These are phyloP conservation scores for Heterodera filipjevi DNA, from an alignment of 2,888 invertebrate genomes.

Conservation along the genomic window DNA sequence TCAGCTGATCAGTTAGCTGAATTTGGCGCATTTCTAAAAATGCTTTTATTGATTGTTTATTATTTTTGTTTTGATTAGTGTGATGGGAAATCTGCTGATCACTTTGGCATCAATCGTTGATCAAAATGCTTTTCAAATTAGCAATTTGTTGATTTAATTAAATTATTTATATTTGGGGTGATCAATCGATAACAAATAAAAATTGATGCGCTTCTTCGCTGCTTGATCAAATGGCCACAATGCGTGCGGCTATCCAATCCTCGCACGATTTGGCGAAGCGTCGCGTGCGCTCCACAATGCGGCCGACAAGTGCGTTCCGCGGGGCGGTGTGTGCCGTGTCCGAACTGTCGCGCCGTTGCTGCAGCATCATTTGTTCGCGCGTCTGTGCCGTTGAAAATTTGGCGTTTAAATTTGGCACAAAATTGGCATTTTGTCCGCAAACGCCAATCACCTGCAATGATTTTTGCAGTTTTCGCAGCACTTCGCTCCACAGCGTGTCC, in stretches of 20 bases:
- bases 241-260: conserved; percentile 51
- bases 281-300: conserved; percentile 51
- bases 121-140: too few species aligned
- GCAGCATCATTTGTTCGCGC: conserved; percentile 27
- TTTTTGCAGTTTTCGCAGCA: conserved; percentile 51
- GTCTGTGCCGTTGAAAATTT: conserved; percentile 1
- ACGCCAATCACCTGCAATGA: background rate
- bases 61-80: too few species aligned
- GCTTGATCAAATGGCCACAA: conserved; percentile 37
- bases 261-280: conserved; percentile 59
- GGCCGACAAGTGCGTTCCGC: conserved; percentile 35
- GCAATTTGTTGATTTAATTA: too few species aligned
- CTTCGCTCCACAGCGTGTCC: conserved; percentile 53
- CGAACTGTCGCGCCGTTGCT: conserved; percentile 20
- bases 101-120: too few species aligned
- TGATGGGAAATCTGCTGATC: too few species aligned
- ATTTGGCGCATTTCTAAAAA: too few species aligned
- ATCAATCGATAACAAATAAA: background rate
- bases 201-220: too few species aligned
- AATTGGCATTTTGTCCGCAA: background rate
- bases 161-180: too few species aligned
- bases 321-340: background rate
- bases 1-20: too few species aligned
- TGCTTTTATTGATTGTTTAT: too few species aligned
- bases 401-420: background rate